These are phyloP conservation scores for Hirtodrosophila histrioides DNA, from an alignment of 2,888 invertebrate genomes.

Conservation along the genomic window DNA sequence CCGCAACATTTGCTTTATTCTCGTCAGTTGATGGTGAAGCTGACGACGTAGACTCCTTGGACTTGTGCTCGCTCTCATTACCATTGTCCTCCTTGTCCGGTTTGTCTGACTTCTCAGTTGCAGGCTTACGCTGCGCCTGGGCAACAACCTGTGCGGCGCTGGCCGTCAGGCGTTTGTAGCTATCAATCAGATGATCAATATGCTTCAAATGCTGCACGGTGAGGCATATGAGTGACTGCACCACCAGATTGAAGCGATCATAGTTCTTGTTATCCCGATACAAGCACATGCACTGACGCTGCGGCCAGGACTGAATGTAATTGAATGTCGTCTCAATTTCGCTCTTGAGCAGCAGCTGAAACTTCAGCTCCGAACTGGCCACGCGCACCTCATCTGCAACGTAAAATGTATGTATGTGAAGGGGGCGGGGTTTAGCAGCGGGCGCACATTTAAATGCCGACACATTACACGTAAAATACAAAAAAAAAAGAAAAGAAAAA, in stretches of 20 bases:
- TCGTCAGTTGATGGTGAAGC: constrained; percentile 31
- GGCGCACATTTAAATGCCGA: constrained; percentile 49
- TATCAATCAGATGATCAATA: constrained; percentile 87
- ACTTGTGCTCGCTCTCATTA: constrained; percentile 42
- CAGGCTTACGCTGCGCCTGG: constrained; percentile 56
- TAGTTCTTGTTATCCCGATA: constrained; percentile 96
- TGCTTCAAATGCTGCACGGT: constrained; percentile 93
- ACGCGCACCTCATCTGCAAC: constrained; percentile 90
- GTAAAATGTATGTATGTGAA: constrained; percentile 31
- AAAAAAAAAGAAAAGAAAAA: not conserved
- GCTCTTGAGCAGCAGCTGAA: constrained; percentile 88
- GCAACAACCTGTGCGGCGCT: constrained; percentile 64
- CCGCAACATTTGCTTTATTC: constrained; percentile 21
- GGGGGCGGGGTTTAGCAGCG: constrained; percentile 14
- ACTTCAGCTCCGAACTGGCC: constrained; percentile 90
- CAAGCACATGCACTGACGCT: constrained; percentile 97
- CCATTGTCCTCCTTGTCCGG: constrained; percentile 43
- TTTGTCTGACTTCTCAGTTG: constrained; percentile 24
- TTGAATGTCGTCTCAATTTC: constrained; percentile 93
- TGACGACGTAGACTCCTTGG: constrained; percentile 43
- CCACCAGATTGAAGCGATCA: constrained; percentile 94
- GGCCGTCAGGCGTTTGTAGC: constrained; percentile 83
- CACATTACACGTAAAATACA: constrained; percentile 20
- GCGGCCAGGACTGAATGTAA: constrained; percentile 95
- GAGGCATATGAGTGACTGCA: constrained; percentile 93